Conservation (phyloP, 2,113 vertebrate species). For the Micronycteris hirsuta region DNA sequence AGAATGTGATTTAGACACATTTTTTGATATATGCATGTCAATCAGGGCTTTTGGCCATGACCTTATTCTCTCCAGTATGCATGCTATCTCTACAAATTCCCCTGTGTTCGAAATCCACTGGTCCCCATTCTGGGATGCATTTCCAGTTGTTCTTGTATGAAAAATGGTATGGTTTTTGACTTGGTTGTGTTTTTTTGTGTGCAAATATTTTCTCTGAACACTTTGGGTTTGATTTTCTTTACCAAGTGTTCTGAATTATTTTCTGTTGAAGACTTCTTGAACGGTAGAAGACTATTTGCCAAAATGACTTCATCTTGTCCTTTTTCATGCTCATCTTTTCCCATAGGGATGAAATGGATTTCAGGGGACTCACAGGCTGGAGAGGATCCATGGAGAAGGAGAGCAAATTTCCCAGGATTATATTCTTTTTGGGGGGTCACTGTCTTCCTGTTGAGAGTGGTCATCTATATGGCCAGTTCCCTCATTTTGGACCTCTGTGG, state of each 20-base stretch:
- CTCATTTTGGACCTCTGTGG: slow-evolving; percentile 84
- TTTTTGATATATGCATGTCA: slow-evolving; percentile 93
- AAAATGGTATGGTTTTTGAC: slow-evolving; percentile 78
- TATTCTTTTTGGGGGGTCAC: slow-evolving; percentile 88
- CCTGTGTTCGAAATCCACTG: slow-evolving; percentile 75
- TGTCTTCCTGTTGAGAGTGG: slow-evolving; percentile 77
- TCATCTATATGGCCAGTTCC: slow-evolving; percentile 81
- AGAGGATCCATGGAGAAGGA: slow-evolving; percentile 95
- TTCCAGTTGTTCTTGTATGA: slow-evolving; percentile 60
- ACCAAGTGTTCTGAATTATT: slow-evolving; percentile 74
- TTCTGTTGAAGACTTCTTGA: slow-evolving; percentile 71
- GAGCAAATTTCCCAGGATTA: slow-evolving; percentile 91
- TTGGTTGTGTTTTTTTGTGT: slow-evolving; percentile 83
- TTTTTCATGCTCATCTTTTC: slow-evolving; percentile 69
- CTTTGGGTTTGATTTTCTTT: slow-evolving; percentile 88
- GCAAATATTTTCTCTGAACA: slow-evolving; percentile 95
- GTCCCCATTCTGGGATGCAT: slow-evolving; percentile 74
- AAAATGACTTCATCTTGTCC: slow-evolving; percentile 74
- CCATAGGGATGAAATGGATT: slow-evolving; percentile 92
- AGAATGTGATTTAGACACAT: slow-evolving; percentile 94
- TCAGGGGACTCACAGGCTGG: slow-evolving; percentile 94
- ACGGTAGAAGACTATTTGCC: slow-evolving; percentile 73
- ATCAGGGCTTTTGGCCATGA: slow-evolving; percentile 90
- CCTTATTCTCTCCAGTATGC: slow-evolving; percentile 94
- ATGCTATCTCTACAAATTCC: slow-evolving; percentile 90